Conservation (phyloP, 2,113 vertebrate genomes). For the Ptychochromis oligacanthus region DNA sequence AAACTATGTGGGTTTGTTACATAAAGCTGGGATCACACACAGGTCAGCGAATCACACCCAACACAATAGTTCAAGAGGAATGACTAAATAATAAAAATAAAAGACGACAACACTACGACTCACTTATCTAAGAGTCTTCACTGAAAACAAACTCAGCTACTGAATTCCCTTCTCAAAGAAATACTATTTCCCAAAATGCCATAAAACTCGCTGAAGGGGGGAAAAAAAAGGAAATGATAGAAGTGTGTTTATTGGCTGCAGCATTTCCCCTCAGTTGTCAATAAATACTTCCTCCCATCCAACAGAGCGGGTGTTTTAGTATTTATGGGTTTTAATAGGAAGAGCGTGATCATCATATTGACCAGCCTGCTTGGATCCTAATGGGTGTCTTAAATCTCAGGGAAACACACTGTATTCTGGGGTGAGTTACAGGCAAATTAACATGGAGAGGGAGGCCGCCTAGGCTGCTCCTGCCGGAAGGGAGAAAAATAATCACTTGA, state of each 20-base stretch:
- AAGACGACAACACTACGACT: constrained; percentile 31
- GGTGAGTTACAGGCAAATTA: constrained; percentile 79
- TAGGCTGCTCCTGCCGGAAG: constrained; percentile 38
- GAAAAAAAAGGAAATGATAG: constrained; percentile 43
- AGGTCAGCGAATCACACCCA: constrained; percentile 47
- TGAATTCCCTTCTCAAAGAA: neutral
- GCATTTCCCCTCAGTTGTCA: constrained; percentile 51
- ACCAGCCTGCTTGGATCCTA: constrained; percentile 69
- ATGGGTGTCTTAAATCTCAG: constrained; percentile 74
- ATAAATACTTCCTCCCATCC: constrained; percentile 64
- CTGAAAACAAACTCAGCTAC: constrained; percentile 18
- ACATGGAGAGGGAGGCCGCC: constrained; percentile 54
- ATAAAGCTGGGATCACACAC: constrained; percentile 50
- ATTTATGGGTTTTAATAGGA: constrained; percentile 83
- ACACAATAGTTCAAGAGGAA: constrained; percentile 25
- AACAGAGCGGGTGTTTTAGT: constrained; percentile 45
- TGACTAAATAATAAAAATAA: constrained; percentile 38
- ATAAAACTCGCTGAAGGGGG: constrained; percentile 17
- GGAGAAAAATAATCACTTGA: constrained; percentile 67
- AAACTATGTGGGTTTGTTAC: constrained; percentile 50
- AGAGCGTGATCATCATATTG: constrained; percentile 73
- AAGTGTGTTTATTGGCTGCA: constrained; percentile 61
- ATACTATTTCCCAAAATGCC: neutral
- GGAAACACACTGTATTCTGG: constrained; percentile 61
- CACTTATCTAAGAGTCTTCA: neutral